These are phyloP conservation scores for Prolemur simus DNA, from an alignment of 2,113 vertebrate genomes.

Conservation along the genomic window DNA sequence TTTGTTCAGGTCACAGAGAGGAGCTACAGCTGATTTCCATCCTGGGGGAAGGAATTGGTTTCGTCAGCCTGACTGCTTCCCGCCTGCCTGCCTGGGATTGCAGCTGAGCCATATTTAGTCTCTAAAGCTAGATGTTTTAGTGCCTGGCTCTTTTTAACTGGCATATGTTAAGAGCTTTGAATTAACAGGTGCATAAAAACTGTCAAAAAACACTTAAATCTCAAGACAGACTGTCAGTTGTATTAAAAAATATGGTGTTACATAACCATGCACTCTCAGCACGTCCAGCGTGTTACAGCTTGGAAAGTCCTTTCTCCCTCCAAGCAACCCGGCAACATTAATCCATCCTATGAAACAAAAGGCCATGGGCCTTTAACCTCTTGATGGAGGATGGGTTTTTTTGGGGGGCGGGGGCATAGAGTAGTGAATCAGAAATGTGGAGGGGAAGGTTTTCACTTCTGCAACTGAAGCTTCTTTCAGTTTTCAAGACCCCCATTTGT, in stretches of 20 bases:
- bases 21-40: constrained; percentile 74
- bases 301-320: constrained; percentile 78
- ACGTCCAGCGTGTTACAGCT: constrained; percentile 78
- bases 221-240: constrained; percentile 87
- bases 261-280: constrained; percentile 85
- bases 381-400: neutral
- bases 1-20: neutral
- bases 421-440: neutral
- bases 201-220: constrained; percentile 89
- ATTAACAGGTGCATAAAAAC: constrained; percentile 91
- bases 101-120: constrained; percentile 81
- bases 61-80: constrained; percentile 46
- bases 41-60: constrained; percentile 66
- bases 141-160: constrained; percentile 88
- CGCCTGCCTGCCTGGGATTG: constrained; percentile 54
- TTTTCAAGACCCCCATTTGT: neutral
- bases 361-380: neutral
- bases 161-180: constrained; percentile 90
- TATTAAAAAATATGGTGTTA: constrained; percentile 87
- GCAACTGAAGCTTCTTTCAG: neutral
- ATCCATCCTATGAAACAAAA: neutral
- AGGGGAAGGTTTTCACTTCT: neutral
- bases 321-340: constrained; percentile 62
- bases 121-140: constrained; percentile 84
- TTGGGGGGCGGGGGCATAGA: too few relatives aligned